Evolutionary conservation across 2,888 invertebrate genomes (phyloP).

Genomic region (Acanthosoma haemorrhoidale): DNA sequence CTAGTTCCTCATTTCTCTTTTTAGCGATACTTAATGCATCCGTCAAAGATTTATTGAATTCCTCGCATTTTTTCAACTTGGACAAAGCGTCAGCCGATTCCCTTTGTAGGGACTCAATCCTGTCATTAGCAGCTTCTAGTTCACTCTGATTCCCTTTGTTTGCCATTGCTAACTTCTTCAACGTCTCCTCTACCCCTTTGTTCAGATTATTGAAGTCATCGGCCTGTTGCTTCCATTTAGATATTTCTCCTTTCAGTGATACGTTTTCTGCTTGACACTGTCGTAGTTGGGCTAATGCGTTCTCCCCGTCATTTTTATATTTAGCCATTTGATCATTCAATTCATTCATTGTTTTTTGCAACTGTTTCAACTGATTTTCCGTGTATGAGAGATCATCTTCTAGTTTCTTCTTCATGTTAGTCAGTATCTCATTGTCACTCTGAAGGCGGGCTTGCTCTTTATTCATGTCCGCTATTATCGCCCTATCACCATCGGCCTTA

Average conservation of each 20-base stretch:
- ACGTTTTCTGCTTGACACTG: constrained; percentile 21
- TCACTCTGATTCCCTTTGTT: neutral
- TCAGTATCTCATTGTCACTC: constrained; percentile 9
- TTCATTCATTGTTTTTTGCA: neutral
- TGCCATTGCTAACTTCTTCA: neutral
- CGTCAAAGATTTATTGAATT: neutral
- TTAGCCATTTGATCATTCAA: constrained; percentile 23
- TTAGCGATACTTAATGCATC: constrained; percentile 4
- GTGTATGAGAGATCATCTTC: constrained; percentile 16
- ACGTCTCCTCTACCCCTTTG: constrained; percentile 19
- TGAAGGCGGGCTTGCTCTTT: neutral
- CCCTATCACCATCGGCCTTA: neutral
- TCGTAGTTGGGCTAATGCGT: constrained; percentile 16
- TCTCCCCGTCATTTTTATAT: constrained; percentile 19
- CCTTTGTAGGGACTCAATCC: constrained; percentile 6
- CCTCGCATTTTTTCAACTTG: constrained; percentile 7
- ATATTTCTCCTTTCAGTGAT: constrained; percentile 24
- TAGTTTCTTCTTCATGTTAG: neutral
- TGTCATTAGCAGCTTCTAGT: neutral
- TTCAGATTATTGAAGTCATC: constrained; percentile 16
- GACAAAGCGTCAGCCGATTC: neutral
- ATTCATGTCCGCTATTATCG: constrained; percentile 17
- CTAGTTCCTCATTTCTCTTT: neutral
- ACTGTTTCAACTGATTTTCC: neutral
- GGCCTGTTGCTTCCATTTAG: constrained; percentile 27